These are phyloP conservation scores for Ctenochaetus hawaiiensis DNA, from an alignment of 2,797 vertebrate genomes.

Conservation along the genomic window DNA sequence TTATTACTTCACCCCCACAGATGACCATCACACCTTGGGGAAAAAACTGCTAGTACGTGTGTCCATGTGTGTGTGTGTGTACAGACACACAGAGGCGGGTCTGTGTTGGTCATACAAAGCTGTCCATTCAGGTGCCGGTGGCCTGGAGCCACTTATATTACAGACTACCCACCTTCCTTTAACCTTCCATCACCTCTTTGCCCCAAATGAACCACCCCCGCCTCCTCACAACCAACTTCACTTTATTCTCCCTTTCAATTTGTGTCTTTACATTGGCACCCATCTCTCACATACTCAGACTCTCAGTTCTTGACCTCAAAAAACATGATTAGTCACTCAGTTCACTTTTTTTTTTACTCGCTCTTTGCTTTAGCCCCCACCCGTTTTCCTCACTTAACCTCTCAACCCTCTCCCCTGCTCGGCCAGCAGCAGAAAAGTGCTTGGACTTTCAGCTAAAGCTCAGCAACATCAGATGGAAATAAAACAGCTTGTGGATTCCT, in stretches of 20 bases:
- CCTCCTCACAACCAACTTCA: conserved; percentile 24
- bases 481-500: conserved; percentile 1
- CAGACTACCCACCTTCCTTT: conserved; percentile 51
- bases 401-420: conserved; percentile 5
- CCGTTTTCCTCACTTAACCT: conserved; percentile 43
- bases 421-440: conserved; percentile 13
- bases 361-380: neutral
- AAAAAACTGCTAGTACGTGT: conserved; percentile 39
- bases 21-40: conserved; percentile 38
- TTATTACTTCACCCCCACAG: conserved; percentile 1
- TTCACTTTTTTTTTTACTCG: conserved; percentile 20
- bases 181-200: conserved; percentile 66
- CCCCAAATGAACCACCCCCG: conserved; percentile 37
- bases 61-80: conserved; percentile 30
- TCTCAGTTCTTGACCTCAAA: conserved; percentile 33
- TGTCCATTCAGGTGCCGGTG: conserved; percentile 68
- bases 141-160: conserved; percentile 55
- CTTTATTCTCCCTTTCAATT: conserved; percentile 24
- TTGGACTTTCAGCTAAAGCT: conserved; percentile 4
- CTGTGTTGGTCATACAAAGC: conserved; percentile 75
- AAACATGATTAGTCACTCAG: conserved; percentile 48
- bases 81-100: conserved; percentile 51
- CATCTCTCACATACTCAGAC: conserved; percentile 4
- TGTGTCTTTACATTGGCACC: conserved; percentile 42
- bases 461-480: conserved; percentile 18